Evolutionary conservation across 2,113 vertebrate species (phyloP).

Genomic region (Patagioenas fasciata): DNA sequence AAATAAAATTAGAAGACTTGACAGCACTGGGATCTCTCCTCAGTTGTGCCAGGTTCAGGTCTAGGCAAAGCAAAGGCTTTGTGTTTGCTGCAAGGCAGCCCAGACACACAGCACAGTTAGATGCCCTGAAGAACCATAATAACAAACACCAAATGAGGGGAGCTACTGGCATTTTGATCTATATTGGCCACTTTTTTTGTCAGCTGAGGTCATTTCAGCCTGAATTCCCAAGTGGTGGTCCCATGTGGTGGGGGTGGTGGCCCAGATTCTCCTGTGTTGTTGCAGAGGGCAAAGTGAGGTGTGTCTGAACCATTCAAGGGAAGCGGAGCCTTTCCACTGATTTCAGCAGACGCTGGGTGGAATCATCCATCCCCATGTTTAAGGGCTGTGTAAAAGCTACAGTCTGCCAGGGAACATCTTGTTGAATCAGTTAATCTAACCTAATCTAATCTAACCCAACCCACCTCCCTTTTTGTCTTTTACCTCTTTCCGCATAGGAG

Average conservation of each 20-base stretch:
- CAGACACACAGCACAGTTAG: not conserved
- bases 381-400: not conserved
- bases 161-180: not conserved
- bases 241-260: not conserved
- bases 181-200: not conserved
- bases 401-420: not conserved
- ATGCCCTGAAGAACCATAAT: not conserved
- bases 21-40: not conserved
- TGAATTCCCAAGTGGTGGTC: not conserved
- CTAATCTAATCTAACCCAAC: conserved; percentile 48
- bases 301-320: not conserved
- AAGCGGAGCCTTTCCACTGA: not conserved
- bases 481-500: conserved; percentile 39
- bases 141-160: not conserved
- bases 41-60: fast-evolving
- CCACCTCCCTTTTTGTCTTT: conserved; percentile 22
- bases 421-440: conserved; percentile 11
- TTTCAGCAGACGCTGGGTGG: not conserved
- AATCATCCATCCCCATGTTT: not conserved
- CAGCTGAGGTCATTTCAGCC: not conserved
- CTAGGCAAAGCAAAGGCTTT: not conserved
- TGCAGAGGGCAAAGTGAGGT: not conserved
- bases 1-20: conserved; percentile 18
- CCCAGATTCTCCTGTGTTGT: not conserved
- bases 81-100: not conserved